Base-by-base conservation (phyloP, 1,140 invertebrate genomes). In the Bombus vancouverensis region DNA sequence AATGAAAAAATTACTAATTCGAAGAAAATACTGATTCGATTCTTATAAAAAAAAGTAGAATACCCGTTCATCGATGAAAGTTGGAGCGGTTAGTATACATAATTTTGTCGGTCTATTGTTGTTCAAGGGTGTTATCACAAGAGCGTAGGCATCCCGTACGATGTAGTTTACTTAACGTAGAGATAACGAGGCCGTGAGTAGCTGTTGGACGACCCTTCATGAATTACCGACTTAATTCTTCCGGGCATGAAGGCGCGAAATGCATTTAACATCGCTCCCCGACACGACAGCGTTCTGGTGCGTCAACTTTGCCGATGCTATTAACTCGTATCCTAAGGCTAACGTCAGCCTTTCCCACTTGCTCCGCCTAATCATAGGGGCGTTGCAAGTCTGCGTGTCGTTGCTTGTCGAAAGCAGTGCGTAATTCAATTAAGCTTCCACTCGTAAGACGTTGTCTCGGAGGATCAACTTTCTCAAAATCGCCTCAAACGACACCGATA, bases 221-320 rank as follows among this genome's bases (percentile, higher is more conserved):
- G 87, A 87, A 87, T 86, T 83, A 90, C 81, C 66, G 74, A 84
- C 81, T 90, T 89, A 87, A 90, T 88, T 90, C 87, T 87, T 87
- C 82, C 77, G 70, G 73, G 87, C 81, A 81, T 71, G 74, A 66
- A 77, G 65, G 71, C 83, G 70, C 76, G 77, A 66, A 87, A 88
- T 80, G 82, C 82, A 76, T 82, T 90, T 82, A 89, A 88, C 81
- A 68, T 87, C 71, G 78, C 78, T 68, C 25, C 59, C 10, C 32
- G 66, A 42, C 42, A n/a, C 18, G 78, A 18, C 59, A 10, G 39
- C 75, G 83, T 77, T 76, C 79, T n/a, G 62, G 37, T 66, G 77
- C 68, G 76, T 81, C 87, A 84, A 73, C 83, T 80, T 72, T 79
- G 65, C 66, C 83, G 77, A 86, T 86, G 77, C 78, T 74, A 88